Base-by-base conservation (phyloP, 2,113 vertebrate species). In the Percopsis transmontana region DNA sequence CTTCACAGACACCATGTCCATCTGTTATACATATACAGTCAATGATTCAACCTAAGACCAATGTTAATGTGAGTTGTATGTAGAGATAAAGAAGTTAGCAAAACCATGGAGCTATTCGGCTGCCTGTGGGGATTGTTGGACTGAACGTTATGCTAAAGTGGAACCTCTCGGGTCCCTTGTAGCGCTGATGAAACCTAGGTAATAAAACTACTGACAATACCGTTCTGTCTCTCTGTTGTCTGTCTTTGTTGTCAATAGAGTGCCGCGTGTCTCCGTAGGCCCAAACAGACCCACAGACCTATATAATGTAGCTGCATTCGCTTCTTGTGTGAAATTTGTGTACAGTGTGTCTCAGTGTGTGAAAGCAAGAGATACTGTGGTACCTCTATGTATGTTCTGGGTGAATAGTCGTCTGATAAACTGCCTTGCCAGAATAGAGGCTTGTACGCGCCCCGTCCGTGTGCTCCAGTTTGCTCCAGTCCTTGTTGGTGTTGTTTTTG, bases 381-480 rank as follows among this genome's bases (percentile, higher is more conserved):
- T 42, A 47, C 55, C 69, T 51, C 62, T 70, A 56, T 74, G 57
- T 75, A 70, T 71, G 83, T 74, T 89, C 70, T 77, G 83, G 84
- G 38, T 83, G 79, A 85, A 80, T 74, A 79, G 74, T 74, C 76
- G 67, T 75, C 66, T 86, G 85, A 88, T 85, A 74, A 78, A 88
- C 77, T 72, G 74, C 72, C 70, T 47, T 27, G 40, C 73, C 23
- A 20, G 12, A 2, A 40, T 62, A 14, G 9, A 68, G 70, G 59
- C 65, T 75, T 60, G 62, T 51, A 74, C 63, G 63, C 66, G 7
- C 54, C 57, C 57, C 63, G 62, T 61, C 74, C 64, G 68, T 51
- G 77, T 80, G 69, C 79, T 71, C 54, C 72, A 65, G 78, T 56
- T 72, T 33, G 5, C 27, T 33, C 27, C 27, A 7, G 27, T 33